phyloP scores from a whole-genome alignment of 2,888 invertebrate species.

The Leucophora obtusa region DNA sequence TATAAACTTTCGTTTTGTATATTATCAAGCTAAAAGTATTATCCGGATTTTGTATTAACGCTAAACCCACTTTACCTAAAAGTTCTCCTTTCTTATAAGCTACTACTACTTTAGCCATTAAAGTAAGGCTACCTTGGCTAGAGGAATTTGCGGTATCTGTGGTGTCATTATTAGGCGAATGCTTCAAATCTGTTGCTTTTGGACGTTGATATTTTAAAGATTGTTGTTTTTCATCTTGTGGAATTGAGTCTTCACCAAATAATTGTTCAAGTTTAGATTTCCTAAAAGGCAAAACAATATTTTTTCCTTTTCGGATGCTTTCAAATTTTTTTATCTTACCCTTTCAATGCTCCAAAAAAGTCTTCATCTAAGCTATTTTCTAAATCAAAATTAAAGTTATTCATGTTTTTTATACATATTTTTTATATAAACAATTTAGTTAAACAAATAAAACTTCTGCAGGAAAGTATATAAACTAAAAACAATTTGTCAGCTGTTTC shows the following conservation, averaged over 20 bases:
- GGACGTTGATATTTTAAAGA: conserved; percentile 69
- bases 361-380: conserved; percentile 65
- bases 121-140: conserved; percentile 65
- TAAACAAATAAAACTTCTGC: neutral
- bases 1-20: conserved; percentile 70
- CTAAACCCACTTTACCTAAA: conserved; percentile 79
- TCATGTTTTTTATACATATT: conserved; percentile 55
- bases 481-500: conserved; percentile 43
- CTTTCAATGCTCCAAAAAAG: conserved; percentile 66
- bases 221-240: conserved; percentile 55
- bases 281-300: neutral
- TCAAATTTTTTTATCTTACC: conserved; percentile 50
- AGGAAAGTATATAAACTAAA: neutral
- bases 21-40: conserved; percentile 67
- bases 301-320: neutral
- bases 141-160: neutral
- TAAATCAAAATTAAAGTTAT: conserved; percentile 61
- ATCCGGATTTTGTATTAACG: conserved; percentile 75
- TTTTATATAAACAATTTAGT: neutral
- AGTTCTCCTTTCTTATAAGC: conserved; percentile 72
- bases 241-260: conserved; percentile 62
- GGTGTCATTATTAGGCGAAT: neutral
- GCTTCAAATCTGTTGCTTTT: conserved; percentile 53
- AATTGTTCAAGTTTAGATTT: conserved; percentile 68
- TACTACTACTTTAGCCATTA: conserved; percentile 70